Percentiles rank a stretch among this genome's conserved stretches.
Evolutionary conservation across 92 coral and sea anemone genomes (phyloP).

Genomic region (Ricordea florida): DNA sequence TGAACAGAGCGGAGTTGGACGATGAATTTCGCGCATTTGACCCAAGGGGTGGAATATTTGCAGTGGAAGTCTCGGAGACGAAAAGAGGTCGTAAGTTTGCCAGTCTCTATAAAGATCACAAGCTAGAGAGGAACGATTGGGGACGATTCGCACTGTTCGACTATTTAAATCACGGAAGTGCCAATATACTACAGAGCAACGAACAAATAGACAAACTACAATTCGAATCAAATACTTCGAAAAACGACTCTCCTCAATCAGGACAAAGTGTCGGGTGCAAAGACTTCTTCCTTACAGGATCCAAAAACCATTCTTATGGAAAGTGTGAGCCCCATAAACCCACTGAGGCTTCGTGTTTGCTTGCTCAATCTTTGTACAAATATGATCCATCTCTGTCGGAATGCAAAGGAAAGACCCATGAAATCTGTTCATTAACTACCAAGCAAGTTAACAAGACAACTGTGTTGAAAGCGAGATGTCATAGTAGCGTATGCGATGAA

Average conservation of each 20-base stretch:
- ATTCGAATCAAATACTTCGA: background rate
- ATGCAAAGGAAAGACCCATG: slow-evolving; percentile 35
- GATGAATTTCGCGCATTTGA: background rate
- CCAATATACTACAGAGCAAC: no score
- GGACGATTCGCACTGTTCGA: no score
- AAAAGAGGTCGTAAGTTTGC: background rate
- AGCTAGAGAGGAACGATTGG: no score
- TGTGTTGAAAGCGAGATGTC: slow-evolving; percentile 32
- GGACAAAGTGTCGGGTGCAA: no score
- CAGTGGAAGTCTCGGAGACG: background rate
- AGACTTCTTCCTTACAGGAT: background rate
- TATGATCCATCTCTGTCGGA: slow-evolving; percentile 33
- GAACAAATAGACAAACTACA: no score
- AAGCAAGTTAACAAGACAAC: background rate
- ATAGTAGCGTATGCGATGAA: slow-evolving; percentile 22
- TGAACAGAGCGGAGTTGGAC: no score
- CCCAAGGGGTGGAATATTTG: background rate
- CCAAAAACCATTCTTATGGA: slow-evolving; percentile 46
- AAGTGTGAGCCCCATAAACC: slow-evolving; percentile 73
- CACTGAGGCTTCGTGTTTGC: slow-evolving; percentile 41
- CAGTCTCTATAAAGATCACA: background rate
- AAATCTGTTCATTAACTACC: slow-evolving; percentile 56
- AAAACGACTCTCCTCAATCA: background rate
- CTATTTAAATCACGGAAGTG: no score
- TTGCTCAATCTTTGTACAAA: slow-evolving; percentile 42